Evolutionary conservation across 2,888 invertebrate species (phyloP).

Genomic region (Ctena decussata): DNA sequence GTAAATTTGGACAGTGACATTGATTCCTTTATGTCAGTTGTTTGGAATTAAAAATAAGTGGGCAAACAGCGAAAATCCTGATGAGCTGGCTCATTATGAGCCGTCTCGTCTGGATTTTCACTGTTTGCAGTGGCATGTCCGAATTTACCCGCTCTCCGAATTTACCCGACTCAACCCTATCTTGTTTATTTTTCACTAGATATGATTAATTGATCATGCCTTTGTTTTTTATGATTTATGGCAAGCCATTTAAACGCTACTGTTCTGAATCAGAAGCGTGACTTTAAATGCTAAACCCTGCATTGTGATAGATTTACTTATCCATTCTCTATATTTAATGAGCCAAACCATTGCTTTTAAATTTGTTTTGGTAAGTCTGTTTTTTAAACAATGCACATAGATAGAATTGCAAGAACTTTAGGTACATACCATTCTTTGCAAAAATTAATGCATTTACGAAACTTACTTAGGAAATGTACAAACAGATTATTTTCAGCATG

Average conservation of each 20-base stretch:
- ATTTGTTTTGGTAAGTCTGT: background rate
- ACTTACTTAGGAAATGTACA: no score
- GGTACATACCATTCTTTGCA: background rate
- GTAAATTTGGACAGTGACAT: no score
- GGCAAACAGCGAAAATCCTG: no score
- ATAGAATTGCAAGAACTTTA: background rate
- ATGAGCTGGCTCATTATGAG: no score
- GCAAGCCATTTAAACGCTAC: background rate
- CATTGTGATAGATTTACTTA: background rate
- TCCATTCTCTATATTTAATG: background rate
- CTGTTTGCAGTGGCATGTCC: no score
- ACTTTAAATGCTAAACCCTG: background rate
- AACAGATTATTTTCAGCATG: background rate
- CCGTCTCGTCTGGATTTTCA: no score
- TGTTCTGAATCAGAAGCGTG: background rate
- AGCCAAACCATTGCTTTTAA: background rate
- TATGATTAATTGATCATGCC: no score
- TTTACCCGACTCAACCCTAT: no score
- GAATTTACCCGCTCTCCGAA: no score
- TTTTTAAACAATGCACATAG: background rate
- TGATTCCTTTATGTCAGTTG: no score
- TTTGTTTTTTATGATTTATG: background rate
- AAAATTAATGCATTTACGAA: background rate
- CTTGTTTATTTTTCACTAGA: no score
- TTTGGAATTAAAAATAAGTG: no score